Base-by-base conservation (phyloP, 2,797 vertebrate genomes). In the Lagocephalus sceleratus region DNA sequence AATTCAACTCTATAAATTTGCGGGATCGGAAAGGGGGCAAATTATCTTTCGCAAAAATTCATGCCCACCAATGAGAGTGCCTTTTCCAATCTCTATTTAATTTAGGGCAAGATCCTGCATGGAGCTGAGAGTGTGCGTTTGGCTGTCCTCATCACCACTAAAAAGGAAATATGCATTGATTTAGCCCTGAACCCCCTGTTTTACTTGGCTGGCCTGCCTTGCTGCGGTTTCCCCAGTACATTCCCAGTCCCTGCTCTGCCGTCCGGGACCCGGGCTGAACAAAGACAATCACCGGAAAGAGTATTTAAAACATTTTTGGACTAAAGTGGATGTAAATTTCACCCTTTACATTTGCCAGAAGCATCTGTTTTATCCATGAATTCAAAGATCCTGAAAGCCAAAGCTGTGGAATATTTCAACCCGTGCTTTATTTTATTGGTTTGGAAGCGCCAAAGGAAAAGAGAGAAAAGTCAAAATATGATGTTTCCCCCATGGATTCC, bases 301-400 rank as follows among this genome's bases (percentile, higher is more conserved):
- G 73, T 89, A 85, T 89, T 89, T 85, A 85, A 75, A 87, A 85
- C 69, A 76, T 88, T 88, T 35, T 85, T 87, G 84, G 74, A 88
- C 85, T 87, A 75, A 75, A 85, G 76, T 87, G 64, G 77, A 89
- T 87, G 84, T 79, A 85, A 86, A 90, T 88, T 87, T 88, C 71
- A 78, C 70, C 73, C 76, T 76, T 76, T 83, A 78, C 74, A 76
- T 83, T 79, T 76, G 75, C 82, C 77, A 84, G 79, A 83, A 78
- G 78, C 85, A 88, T 91, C 86, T 90, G 88, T 87, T 92, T 88
- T 90, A 90, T 89, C 84, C 76, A 88, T 88, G 82, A 85, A 76
- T 75, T 63, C 67, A 50, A 50, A 60, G 50, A 47, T 79, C 75
- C 73, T 67, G 57, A 75, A 57, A 78, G 78, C 61, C 77, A 79